Percentiles rank a stretch among this genome's conserved stretches.
Evolutionary conservation across 2,888 invertebrate genomes (phyloP).

Genomic region (Octodonta nipae): DNA sequence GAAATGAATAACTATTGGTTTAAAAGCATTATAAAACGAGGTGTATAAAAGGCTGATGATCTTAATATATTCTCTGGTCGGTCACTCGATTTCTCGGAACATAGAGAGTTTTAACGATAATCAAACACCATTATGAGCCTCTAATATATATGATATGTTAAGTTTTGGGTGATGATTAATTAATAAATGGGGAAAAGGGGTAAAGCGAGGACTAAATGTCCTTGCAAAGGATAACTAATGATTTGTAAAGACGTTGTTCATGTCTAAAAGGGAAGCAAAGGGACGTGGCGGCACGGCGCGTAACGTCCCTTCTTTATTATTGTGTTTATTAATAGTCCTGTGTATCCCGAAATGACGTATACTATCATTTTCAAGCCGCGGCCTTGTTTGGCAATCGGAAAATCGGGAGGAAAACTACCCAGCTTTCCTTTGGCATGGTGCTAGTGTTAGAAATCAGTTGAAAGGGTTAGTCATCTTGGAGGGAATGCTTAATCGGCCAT

Average conservation of each 20-base stretch:
- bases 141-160: conserved; percentile 27
- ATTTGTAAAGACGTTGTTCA: conserved; percentile 34
- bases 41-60: no score
- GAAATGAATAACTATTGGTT: no score
- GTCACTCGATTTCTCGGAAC: no score
- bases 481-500: no score
- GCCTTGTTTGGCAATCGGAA: conserved; percentile 1
- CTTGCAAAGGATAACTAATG: conserved; percentile 34
- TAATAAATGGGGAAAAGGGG: conserved; percentile 23
- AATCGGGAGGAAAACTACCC: background rate
- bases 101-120: no score
- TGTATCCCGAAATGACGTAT: conserved; percentile 12
- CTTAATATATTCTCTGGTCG: no score
- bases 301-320: conserved; percentile 20
- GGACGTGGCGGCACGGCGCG: conserved; percentile 13
- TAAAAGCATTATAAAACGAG: no score
- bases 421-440: no score
- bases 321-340: conserved; percentile 25
- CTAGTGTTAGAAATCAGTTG: background rate
- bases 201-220: conserved; percentile 15
- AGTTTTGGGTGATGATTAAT: conserved; percentile 31
- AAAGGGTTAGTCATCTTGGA: no score
- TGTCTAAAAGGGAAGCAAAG: conserved; percentile 23
- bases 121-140: no score
- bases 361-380: conserved; percentile 1